Evolutionary conservation across 2,888 invertebrate genomes (phyloP).

Genomic region (Caenorhabditis macrosperma): DNA sequence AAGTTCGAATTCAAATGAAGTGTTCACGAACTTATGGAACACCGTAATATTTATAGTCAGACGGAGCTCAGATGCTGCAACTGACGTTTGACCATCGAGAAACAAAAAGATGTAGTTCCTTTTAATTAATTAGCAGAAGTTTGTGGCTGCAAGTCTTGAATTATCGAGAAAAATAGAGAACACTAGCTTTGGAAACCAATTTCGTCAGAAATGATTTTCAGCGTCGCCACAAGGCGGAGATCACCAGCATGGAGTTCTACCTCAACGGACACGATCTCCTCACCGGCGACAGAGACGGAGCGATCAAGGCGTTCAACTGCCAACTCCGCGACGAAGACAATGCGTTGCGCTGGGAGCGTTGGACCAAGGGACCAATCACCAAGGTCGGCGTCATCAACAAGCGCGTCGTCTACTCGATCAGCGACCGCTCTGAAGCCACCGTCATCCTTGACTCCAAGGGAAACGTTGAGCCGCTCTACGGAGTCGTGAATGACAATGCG

Average conservation of each 20-base stretch:
- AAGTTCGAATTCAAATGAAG: too few species aligned
- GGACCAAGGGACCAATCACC: constrained; percentile 28
- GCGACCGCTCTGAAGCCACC: not conserved
- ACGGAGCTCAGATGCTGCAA: too few species aligned
- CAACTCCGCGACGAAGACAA: constrained; percentile 51
- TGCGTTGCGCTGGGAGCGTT: constrained; percentile 46
- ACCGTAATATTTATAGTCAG: not conserved
- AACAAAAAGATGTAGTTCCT: too few species aligned
- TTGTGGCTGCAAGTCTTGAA: too few species aligned
- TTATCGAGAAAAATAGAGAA: too few species aligned
- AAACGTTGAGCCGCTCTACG: constrained; percentile 38
- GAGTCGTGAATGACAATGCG: not conserved
- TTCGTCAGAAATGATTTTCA: constrained; percentile 50
- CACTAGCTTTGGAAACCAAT: too few species aligned
- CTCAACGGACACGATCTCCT: constrained; percentile 53
- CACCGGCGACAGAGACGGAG: constrained; percentile 51
- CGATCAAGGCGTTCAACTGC: constrained; percentile 15
- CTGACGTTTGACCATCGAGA: too few species aligned
- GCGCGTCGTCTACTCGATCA: constrained; percentile 33
- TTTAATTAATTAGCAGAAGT: too few species aligned
- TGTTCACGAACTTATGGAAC: too few species aligned
- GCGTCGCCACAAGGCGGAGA: constrained; percentile 33
- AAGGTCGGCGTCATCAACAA: constrained; percentile 54
- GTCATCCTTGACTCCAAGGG: constrained; percentile 41
- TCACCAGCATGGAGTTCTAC: constrained; percentile 58